These are phyloP conservation scores for Balanococcus diminutus DNA, from an alignment of 2,888 invertebrate species.

Conservation along the genomic window DNA sequence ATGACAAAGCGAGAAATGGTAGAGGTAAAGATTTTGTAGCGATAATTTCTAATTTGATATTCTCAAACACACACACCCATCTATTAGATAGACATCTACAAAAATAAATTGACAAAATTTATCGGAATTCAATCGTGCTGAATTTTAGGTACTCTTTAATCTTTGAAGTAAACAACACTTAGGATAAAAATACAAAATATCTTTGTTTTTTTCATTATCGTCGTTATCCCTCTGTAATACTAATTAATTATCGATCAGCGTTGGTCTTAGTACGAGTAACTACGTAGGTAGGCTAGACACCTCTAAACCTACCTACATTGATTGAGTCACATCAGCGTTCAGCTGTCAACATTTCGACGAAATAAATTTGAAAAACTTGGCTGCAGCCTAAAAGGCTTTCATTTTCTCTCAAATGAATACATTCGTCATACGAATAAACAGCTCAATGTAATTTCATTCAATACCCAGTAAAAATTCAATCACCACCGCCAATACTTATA, in stretches of 20 bases:
- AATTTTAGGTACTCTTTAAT: background rate
- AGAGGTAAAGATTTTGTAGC: background rate
- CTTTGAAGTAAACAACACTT: background rate
- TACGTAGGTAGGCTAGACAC: background rate
- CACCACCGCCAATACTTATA: background rate
- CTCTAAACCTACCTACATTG: background rate
- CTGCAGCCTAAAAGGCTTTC: no score
- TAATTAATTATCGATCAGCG: background rate
- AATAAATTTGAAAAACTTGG: no score
- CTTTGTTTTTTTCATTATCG: background rate
- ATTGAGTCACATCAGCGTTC: background rate
- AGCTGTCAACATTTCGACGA: background rate
- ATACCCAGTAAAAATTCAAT: background rate
- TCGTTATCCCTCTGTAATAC: background rate
- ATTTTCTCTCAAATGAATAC: background rate
- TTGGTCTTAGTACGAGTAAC: background rate
- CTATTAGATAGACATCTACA: background rate
- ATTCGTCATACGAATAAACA: background rate
- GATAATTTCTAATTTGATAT: constrained; percentile 24
- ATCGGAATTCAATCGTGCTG: background rate
- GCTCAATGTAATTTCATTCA: background rate
- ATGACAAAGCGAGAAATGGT: constrained; percentile 17
- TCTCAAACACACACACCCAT: background rate
- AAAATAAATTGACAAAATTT: background rate
- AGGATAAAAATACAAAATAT: background rate